Percentiles rank a stretch among this genome's conserved stretches.
phyloP scores from a whole-genome alignment of 2,113 vertebrate species.

The Panthera leo region DNA sequence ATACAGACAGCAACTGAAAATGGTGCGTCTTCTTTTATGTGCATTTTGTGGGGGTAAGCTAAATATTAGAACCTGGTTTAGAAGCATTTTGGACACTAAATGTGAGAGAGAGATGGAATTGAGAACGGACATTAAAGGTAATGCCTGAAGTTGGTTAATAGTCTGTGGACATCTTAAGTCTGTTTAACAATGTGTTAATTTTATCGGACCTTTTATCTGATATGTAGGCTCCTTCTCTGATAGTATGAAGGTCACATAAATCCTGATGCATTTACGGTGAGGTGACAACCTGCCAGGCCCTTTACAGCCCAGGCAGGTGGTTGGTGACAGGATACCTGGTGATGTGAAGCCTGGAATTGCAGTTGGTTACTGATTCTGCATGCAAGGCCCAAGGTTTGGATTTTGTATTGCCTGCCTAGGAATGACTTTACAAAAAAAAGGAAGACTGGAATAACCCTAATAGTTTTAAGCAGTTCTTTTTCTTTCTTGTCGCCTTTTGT shows the following conservation, averaged over 20 bases:
- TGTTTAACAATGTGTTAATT: conserved; percentile 18
- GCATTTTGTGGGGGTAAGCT: not conserved
- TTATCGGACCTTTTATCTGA: conserved; percentile 6
- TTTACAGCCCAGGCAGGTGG: not conserved
- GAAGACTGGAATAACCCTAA: not conserved
- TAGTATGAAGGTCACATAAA: conserved; percentile 51
- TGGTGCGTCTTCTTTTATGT: not conserved
- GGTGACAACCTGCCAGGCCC: not conserved
- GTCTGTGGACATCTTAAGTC: not conserved
- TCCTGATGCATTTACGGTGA: not conserved
- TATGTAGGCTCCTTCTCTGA: not conserved
- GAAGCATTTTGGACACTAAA: not conserved
- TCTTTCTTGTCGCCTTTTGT: not conserved
- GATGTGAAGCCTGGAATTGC: conserved; percentile 16
- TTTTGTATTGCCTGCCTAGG: not conserved
- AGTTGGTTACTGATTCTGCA: conserved; percentile 11
- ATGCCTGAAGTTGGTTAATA: not conserved
- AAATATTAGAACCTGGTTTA: not conserved
- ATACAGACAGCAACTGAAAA: not conserved
- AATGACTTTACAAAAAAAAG: conserved; percentile 11
- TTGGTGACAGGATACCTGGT: not conserved
- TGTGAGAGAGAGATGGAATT: not conserved
- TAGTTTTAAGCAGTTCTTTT: not conserved
- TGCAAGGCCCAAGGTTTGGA: not conserved
- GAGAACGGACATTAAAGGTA: not conserved